phyloP scores from a whole-genome alignment of 2,888 invertebrate species.

The Carabus problematicus region DNA sequence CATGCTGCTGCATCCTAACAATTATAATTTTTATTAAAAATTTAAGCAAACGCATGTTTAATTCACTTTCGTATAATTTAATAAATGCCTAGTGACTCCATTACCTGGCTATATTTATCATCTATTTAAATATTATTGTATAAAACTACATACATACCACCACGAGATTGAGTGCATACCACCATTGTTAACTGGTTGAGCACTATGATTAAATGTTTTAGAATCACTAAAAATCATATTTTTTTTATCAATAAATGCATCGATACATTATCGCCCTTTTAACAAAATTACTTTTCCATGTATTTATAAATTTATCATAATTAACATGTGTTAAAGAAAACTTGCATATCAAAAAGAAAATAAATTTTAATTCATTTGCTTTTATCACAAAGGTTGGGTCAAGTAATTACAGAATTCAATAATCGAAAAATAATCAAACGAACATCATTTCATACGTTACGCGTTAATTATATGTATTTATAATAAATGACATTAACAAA shows the following conservation, averaged over 20 bases:
- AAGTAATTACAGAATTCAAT: slow-evolving; percentile 27
- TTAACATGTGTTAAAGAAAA: slow-evolving; percentile 19
- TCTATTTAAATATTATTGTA: too few relatives aligned
- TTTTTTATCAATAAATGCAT: slow-evolving; percentile 3
- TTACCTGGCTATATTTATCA: too few relatives aligned
- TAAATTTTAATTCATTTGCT: slow-evolving; percentile 29
- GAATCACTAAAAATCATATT: slow-evolving; percentile 5
- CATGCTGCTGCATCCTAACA: too few relatives aligned
- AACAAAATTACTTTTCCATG: too few relatives aligned
- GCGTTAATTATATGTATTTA: slow-evolving; percentile 8
- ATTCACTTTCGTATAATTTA: background rate
- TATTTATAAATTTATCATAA: slow-evolving; percentile 22
- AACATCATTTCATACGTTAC: background rate
- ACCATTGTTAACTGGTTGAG: background rate
- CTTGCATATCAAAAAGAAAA: slow-evolving; percentile 20
- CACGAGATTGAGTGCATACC: too few relatives aligned
- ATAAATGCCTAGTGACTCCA: background rate
- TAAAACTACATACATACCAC: too few relatives aligned
- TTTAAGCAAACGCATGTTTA: background rate
- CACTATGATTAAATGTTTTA: slow-evolving; percentile 5
- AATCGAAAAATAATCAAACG: background rate
- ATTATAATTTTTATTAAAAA: background rate
- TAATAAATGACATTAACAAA: background rate
- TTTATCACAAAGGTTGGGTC: slow-evolving; percentile 36
- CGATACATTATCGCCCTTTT: too few relatives aligned